A percentile compares a stretch with the other conserved stretches of the same genome.
These are phyloP conservation scores for Melanophora roralis DNA, from an alignment of 2,888 invertebrate genomes.

Conservation along the genomic window DNA sequence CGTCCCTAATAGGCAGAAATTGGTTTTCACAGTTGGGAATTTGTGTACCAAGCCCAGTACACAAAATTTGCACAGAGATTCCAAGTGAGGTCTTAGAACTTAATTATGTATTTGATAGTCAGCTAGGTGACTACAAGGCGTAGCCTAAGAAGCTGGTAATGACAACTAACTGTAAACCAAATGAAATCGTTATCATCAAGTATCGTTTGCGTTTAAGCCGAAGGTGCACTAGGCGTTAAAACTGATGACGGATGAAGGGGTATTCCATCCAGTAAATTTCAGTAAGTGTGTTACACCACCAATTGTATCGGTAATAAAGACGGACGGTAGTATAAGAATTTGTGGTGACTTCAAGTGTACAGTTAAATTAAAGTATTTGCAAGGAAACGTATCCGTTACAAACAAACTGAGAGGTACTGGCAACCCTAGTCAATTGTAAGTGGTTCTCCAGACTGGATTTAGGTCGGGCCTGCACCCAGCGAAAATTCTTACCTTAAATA, in stretches of 20 bases:
- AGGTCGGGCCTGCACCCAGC: slow-evolving; percentile 70
- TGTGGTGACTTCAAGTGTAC: slow-evolving; percentile 63
- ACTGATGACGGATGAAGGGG: not conserved
- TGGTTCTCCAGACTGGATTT: slow-evolving; percentile 69
- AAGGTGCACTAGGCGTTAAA: not conserved
- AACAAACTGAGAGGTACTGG: slow-evolving; percentile 65
- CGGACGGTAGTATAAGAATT: slow-evolving; percentile 64
- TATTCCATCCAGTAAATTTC: not conserved
- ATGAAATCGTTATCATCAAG: not conserved
- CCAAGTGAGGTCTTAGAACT: too few species aligned
- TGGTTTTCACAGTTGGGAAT: too few species aligned
- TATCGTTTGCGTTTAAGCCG: not conserved
- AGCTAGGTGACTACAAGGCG: too few species aligned
- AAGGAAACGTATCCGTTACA: slow-evolving; percentile 67
- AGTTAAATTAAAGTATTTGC: slow-evolving; percentile 64
- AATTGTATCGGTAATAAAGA: slow-evolving; percentile 68
- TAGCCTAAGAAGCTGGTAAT: too few species aligned
- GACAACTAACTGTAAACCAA: too few species aligned
- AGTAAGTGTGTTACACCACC: slow-evolving; percentile 54
- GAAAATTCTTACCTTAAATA: slow-evolving; percentile 70
- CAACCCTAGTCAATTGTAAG: slow-evolving; percentile 59
- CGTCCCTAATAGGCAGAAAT: too few species aligned
- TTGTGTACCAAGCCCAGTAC: too few species aligned
- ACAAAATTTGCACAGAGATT: too few species aligned
- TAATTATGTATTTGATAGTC: too few species aligned